Base-by-base conservation (phyloP, 2,888 invertebrate genomes). In the Teinopalpus imperialis region DNA sequence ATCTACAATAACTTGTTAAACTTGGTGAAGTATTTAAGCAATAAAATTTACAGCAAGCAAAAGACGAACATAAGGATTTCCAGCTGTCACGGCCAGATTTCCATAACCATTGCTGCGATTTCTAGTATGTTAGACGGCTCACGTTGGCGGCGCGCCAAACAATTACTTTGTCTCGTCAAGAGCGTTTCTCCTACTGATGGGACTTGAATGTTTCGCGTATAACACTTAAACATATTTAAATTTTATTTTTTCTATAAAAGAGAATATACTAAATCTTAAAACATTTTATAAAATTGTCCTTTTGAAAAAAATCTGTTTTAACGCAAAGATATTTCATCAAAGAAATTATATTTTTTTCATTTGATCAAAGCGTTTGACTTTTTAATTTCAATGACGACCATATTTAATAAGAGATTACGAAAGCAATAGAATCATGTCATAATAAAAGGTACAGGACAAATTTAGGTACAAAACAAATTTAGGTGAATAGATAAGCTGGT, bases 81-180 rank as follows among this genome's bases (percentile, higher is more conserved):
- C 57, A 63, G 66, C 62, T 69, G 71, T 69, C 68, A 66, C 63
- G 59, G 58, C 56, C 70, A 74, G 74, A 74, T 72, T 73, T 69
- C 66, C 69, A 71, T 69, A 62, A 42, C 51, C 47, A 51, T 43
- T 56, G 53, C 50, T 46, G 55, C 54, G 52, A 52, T 48, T 53
- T 51, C 54, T 39, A 43, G 55, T 57, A 55, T 46, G 58, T 54
- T 47, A 53, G 56, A 41, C 42, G 51, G 56, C 47, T 51, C 48
- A 43, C 13, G 48, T 57, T 85, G 85, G 85, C 83, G 49, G 42
- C 16, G 31, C 56, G 81, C 85, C 85, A 86, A 74, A 81, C 81
- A 80, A 85, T 85, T 81, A 81, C 82, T 81, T 74, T 76, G 75
- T 69, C 77, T 81, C 80, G 74, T 82, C 81, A 81, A 66, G 67